phyloP scores from a whole-genome alignment of 1,140 invertebrate species.

The Penaeus vannamei region DNA sequence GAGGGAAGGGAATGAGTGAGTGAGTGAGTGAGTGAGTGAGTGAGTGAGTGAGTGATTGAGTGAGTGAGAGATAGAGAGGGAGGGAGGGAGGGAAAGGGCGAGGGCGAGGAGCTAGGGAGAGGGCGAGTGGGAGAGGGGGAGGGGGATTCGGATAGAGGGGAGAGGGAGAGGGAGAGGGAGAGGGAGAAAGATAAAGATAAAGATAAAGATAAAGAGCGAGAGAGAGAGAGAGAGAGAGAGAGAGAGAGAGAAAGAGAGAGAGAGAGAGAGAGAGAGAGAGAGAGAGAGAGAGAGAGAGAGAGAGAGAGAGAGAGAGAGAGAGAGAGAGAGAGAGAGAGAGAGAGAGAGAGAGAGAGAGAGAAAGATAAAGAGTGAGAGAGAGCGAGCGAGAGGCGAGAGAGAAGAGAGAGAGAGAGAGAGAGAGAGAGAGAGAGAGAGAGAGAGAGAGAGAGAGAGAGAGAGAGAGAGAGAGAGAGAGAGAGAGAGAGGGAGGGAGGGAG shows the following conservation, averaged over 20 bases:
- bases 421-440: background rate
- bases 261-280: background rate
- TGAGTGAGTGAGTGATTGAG: background rate
- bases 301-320: background rate
- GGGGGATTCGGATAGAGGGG: background rate
- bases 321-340: no score
- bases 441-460: background rate
- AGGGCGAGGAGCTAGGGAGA: background rate
- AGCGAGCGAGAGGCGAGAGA: background rate
- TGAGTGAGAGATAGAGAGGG: background rate
- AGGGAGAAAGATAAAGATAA: background rate
- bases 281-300: background rate
- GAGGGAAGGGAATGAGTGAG: no score
- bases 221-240: background rate
- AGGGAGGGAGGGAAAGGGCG: background rate
- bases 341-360: no score
- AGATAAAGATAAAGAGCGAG: background rate
- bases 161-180: background rate
- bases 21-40: slow-evolving; percentile 4
- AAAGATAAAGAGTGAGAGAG: background rate
- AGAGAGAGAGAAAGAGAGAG: background rate
- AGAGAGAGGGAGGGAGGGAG: background rate
- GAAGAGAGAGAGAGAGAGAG: background rate
- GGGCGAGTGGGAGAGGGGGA: background rate
- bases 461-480: background rate